A percentile compares a stretch with the other conserved stretches of the same genome.
phyloP scores from a whole-genome alignment of 2,888 invertebrate genomes.

The Micropterix aruncella region DNA sequence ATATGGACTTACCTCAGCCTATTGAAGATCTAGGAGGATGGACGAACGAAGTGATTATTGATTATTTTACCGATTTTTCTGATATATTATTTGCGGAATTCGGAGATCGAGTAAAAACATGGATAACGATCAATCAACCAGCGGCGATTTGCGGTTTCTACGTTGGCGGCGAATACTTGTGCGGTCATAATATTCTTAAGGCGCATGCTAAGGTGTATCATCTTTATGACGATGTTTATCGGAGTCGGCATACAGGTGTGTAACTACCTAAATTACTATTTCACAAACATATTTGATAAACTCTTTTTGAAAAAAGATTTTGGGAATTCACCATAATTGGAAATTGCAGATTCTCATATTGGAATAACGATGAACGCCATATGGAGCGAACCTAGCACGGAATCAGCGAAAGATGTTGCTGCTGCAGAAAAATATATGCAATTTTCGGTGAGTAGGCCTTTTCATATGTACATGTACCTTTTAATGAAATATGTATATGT shows the following conservation, averaged over 20 bases:
- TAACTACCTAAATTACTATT: no score
- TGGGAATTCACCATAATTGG: no score
- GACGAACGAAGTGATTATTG: slow-evolving; percentile 17
- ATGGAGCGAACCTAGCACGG: not conserved
- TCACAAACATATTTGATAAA: no score
- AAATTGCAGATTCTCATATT: not conserved
- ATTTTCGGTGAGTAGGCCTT: not conserved
- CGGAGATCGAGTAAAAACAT: slow-evolving; percentile 1
- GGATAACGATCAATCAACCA: slow-evolving; percentile 1
- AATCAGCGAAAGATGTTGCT: not conserved
- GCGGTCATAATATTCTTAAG: not conserved
- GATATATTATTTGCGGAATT: slow-evolving; percentile 12
- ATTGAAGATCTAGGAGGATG: slow-evolving; percentile 17
- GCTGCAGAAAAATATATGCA: not conserved
- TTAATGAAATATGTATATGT: no score
- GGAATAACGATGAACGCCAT: not conserved
- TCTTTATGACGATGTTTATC: not conserved
- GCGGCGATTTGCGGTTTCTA: not conserved
- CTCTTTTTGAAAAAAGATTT: no score
- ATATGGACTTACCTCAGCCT: slow-evolving; percentile 20
- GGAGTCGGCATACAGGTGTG: no score
- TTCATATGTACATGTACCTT: no score
- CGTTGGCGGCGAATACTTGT: not conserved
- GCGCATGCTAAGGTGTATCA: not conserved
- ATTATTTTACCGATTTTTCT: slow-evolving; percentile 21